phyloP scores from a whole-genome alignment of 2,888 invertebrate species.

The Pandemis heparana region DNA sequence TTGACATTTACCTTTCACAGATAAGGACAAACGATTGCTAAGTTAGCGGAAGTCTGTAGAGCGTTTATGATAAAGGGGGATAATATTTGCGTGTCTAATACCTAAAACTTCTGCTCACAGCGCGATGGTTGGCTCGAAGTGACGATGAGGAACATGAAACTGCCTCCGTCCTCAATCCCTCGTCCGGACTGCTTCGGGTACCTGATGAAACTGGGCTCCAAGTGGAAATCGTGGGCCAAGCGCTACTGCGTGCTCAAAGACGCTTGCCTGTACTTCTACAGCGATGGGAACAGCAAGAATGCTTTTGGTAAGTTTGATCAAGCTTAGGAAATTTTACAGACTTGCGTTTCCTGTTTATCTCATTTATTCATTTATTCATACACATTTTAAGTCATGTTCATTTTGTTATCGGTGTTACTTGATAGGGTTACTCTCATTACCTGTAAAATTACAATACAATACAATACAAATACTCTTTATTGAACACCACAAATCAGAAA shows the following conservation, averaged over 20 bases:
- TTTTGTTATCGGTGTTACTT: no score
- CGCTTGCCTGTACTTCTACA: slow-evolving; percentile 97
- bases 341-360: no score
- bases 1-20: no score
- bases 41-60: no score
- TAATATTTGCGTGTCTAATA: neutral
- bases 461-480: no score
- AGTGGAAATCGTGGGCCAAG: slow-evolving; percentile 96
- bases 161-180: slow-evolving; percentile 92
- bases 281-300: slow-evolving; percentile 93
- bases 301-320: slow-evolving; percentile 90
- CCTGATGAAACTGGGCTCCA: slow-evolving; percentile 93
- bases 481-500: no score
- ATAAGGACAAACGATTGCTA: no score
- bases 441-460: no score
- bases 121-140: slow-evolving; percentile 84
- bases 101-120: slow-evolving; percentile 58
- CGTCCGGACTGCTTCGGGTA: slow-evolving; percentile 97
- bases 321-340: neutral
- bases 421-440: no score
- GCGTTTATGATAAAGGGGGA: no score
- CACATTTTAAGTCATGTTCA: no score
- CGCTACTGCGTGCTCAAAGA: slow-evolving; percentile 98
- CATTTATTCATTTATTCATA: no score
- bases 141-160: slow-evolving; percentile 92